Conservation (phyloP, 2,113 vertebrate species). For the Ctenodactylus gundi region DNA sequence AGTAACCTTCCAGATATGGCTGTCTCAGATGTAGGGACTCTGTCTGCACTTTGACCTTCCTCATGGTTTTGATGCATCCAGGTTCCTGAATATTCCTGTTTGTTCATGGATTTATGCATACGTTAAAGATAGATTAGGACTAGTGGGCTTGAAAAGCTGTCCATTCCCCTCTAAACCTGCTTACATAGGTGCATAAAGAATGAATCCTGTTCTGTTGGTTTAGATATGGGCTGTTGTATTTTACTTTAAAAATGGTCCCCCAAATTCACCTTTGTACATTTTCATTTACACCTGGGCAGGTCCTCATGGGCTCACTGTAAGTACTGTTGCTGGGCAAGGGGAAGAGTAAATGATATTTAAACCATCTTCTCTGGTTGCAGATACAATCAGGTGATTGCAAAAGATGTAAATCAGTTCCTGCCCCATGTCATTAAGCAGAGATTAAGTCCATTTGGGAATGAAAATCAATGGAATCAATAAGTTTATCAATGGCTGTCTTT, state of each 20-base stretch:
- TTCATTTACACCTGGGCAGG: background rate
- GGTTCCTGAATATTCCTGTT: background rate
- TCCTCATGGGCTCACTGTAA: background rate
- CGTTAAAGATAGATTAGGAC: background rate
- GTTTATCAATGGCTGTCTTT: background rate
- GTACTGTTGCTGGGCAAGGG: background rate
- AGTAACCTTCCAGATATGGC: background rate
- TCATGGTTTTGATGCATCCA: background rate
- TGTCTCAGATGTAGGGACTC: background rate
- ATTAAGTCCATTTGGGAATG: background rate
- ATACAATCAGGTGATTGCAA: background rate
- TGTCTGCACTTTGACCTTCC: background rate
- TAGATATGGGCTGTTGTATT: background rate
- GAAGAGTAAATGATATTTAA: background rate
- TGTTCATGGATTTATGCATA: background rate
- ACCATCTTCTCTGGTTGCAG: background rate
- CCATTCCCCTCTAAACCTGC: background rate
- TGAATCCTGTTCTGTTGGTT: background rate
- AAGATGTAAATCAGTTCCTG: background rate
- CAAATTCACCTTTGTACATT: background rate
- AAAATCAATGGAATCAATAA: background rate
- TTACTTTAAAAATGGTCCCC: background rate
- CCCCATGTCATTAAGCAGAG: background rate
- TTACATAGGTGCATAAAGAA: background rate
- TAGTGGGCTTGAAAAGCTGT: background rate